phyloP scores from a whole-genome alignment of 2,113 vertebrate species.

The Periophthalmodon schlosseri region DNA sequence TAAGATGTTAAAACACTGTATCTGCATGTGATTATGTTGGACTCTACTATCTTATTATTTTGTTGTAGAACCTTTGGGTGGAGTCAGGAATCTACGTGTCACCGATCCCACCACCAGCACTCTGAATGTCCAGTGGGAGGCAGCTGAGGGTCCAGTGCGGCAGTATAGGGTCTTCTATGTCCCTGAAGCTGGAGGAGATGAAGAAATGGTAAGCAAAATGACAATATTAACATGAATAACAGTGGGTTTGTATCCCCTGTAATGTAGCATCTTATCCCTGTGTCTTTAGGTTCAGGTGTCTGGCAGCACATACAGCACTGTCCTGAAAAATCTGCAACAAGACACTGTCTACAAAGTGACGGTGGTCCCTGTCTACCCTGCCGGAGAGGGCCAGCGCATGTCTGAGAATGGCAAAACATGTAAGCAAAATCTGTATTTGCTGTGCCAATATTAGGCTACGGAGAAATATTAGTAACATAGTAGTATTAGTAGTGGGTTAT shows the following conservation, averaged over 20 bases:
- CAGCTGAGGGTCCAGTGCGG: slow-evolving; percentile 91
- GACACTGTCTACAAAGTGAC: slow-evolving; percentile 88
- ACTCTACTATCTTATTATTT: not conserved
- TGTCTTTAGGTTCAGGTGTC: slow-evolving; percentile 82
- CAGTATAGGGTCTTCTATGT: slow-evolving; percentile 90
- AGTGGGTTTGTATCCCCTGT: too few relatives aligned
- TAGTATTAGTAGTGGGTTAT: too few relatives aligned
- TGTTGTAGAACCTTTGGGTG: slow-evolving; percentile 87
- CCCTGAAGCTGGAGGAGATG: slow-evolving; percentile 82
- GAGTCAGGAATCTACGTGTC: slow-evolving; percentile 88
- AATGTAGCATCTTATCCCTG: not conserved
- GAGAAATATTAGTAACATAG: not conserved
- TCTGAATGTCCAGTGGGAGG: slow-evolving; percentile 90
- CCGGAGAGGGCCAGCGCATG: slow-evolving; percentile 87
- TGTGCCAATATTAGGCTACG: not conserved
- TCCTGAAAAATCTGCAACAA: slow-evolving; percentile 86
- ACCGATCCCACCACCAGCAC: slow-evolving; percentile 93
- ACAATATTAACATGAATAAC: not conserved
- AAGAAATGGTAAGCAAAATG: slow-evolving; percentile 83
- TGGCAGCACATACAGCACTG: slow-evolving; percentile 85
- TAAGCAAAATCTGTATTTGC: slow-evolving; percentile 72
- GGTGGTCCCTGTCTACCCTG: slow-evolving; percentile 86
- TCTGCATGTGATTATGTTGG: not conserved
- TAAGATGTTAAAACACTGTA: not conserved
- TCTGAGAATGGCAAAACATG: slow-evolving; percentile 91